Base-by-base conservation (phyloP, 2,797 vertebrate genomes). In the Propithecus perrieri region DNA sequence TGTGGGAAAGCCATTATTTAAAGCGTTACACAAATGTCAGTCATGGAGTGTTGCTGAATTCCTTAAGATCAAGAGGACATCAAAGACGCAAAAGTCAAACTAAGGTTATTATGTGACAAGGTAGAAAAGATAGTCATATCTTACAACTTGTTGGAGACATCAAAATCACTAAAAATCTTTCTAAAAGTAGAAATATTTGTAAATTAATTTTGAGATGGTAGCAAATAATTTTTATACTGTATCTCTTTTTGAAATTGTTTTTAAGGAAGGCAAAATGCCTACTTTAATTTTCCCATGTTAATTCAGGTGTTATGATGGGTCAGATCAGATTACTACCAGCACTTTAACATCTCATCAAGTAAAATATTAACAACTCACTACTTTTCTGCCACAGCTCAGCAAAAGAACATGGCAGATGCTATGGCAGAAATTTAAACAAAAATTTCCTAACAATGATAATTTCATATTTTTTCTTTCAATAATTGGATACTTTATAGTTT, bases 381-480 rank as follows among this genome's bases (percentile, higher is more conserved):
- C 38, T 79, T 48, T 97, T 92, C 59, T 94, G 95, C 80, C 50
- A 57, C 7, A 33, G 30, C 57, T 91, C 92, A 95, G 53, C 67
- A 71, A 96, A 95, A 35, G 26, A 88, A 92, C 14, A 43, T 11
- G 79, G 20, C 18, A 74, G 41, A 96, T 84, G 5, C 4, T 24
- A 22, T n/a, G 5, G 20, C 22, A 85, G 35, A 55, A 80, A 85
- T 26, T 84, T 59, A 43, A 67, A 75, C 9, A 22, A 43, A 41
- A 41, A 89, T 80, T 61, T 74, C n/a, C 85, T 35, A 67, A 8
- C 13, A 46, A n/a, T 13, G 10, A 84, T 38, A 92, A 87, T 35
- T 14, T 9, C 20, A 13, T 69, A 41, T 46, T 65, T 89, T 83
- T 80, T 57, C 38, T 75, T 93, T 80, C 22, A 9, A 30, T 55